Base-by-base conservation (phyloP, 92 coral and sea anemone species). In the Diadumene lineata region DNA sequence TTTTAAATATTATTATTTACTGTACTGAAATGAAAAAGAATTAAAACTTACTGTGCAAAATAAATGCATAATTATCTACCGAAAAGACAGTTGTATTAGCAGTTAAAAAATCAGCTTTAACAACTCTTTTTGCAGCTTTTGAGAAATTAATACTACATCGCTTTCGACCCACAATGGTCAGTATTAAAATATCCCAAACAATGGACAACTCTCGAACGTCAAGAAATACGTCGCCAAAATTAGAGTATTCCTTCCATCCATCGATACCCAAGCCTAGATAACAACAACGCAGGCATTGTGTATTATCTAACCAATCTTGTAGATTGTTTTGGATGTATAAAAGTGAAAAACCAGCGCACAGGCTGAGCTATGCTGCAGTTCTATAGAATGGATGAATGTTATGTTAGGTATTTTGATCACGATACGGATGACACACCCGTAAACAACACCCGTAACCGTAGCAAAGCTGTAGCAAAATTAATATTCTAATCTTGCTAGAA, bases 351-450 rank as follows among this genome's bases (percentile, higher is more conserved):
- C 66, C 56, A 18, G 66, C 56, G 34, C 77, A 72, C 77, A 72
- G 77, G 11, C 66, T 11, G 17, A 23, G 56, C 26, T 53, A 16
- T 44, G 60, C 10, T 68, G 29, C 23, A 23, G 24, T 34, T 6
- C 53, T 70, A 17, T 48, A 34, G 53, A 63, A 25, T 25, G n/a
- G 63, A 19, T 68, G 31, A 11, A 1, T 26, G 46, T 18, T 53
- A 70, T 53, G 75, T 16, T 51, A 17, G 75, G 75, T 26, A 70
- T 70, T 53, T 31, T 15, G 64, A 58, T 58, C 64, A 26, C 31
- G 6, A 24, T 58, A 6, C 22, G 0, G 64, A 22, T 21, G 64
- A 31, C 64, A 58, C 64, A 53, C 60, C 60, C 25, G 22, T 3
- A 2, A 2, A 53, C 7, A 53, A n/a, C n/a, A n/a, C n/a, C n/a